Conservation (phyloP, 2,888 invertebrate species). For the Hypomecis atomaria region DNA sequence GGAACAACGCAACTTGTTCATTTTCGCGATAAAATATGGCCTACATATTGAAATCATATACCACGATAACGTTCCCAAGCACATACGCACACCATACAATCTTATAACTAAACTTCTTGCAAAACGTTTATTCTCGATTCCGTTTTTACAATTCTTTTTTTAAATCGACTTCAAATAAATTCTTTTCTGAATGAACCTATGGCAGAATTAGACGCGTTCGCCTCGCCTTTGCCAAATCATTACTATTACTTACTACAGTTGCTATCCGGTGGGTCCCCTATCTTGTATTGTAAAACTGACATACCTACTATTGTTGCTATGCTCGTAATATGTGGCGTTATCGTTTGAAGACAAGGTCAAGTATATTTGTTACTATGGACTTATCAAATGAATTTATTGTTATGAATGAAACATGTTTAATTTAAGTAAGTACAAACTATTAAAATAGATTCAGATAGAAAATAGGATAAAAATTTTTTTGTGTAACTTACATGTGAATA, state of each 20-base stretch:
- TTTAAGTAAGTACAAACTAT: too few species aligned
- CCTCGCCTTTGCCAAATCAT: conserved; percentile 39
- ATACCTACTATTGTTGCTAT: conserved; percentile 37
- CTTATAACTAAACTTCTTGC: neutral
- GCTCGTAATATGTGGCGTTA: conserved; percentile 34
- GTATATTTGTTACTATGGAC: conserved; percentile 22
- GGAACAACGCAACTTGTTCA: conserved; percentile 45
- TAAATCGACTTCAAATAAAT: conserved; percentile 9
- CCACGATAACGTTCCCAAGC: conserved; percentile 6
- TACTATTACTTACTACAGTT: conserved; percentile 37
- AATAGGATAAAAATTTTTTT: too few species aligned
- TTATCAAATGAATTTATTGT: conserved; percentile 8
- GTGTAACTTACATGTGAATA: too few species aligned
- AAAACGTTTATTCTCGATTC: neutral
- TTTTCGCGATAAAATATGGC: conserved; percentile 55
- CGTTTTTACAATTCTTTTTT: neutral
- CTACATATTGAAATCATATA: conserved; percentile 42
- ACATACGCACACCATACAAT: neutral
- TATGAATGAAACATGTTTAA: neutral
- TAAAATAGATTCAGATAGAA: too few species aligned
- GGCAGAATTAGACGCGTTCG: conserved; percentile 33
- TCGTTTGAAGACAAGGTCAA: conserved; percentile 37
- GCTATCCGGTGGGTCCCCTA: conserved; percentile 27
- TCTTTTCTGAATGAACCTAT: conserved; percentile 20
- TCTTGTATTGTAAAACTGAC: conserved; percentile 26